These are phyloP conservation scores for Trisateles emortualis DNA, from an alignment of 2,888 invertebrate species.

Conservation along the genomic window DNA sequence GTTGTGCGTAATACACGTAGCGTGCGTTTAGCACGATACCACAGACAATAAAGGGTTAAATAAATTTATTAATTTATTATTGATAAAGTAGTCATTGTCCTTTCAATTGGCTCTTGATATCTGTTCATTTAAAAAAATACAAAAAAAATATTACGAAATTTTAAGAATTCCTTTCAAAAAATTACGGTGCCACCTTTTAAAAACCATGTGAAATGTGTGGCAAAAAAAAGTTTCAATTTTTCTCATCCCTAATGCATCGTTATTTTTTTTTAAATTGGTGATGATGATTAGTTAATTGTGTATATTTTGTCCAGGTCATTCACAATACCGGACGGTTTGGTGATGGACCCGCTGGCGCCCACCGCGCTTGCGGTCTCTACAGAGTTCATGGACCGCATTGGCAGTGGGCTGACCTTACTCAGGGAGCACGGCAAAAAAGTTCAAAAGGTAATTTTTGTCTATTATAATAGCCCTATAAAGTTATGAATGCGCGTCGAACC, in stretches of 20 bases:
- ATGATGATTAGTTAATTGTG: not conserved
- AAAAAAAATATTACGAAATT: too few relatives aligned
- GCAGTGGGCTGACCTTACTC: conserved; percentile 75
- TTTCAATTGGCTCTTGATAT: not conserved
- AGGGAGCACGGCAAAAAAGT: conserved; percentile 82
- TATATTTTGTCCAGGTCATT: conserved; percentile 68
- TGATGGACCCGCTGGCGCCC: conserved; percentile 81
- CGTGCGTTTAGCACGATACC: conserved; percentile 37
- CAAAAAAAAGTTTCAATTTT: not conserved
- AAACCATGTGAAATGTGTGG: too few relatives aligned
- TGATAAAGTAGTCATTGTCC: not conserved
- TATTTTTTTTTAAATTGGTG: not conserved
- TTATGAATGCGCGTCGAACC: too few relatives aligned
- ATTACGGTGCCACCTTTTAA: too few relatives aligned
- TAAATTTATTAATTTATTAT: not conserved
- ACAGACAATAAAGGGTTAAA: conserved; percentile 42
- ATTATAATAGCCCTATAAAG: conserved; percentile 2
- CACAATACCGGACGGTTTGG: conserved; percentile 80
- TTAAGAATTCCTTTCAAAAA: too few relatives aligned
- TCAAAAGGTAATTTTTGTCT: conserved; percentile 68
- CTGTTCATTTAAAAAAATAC: too few relatives aligned
- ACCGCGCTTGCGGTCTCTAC: conserved; percentile 78
- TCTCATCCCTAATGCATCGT: too few relatives aligned
- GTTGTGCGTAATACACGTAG: conserved; percentile 55
- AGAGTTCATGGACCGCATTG: conserved; percentile 81